phyloP scores from a whole-genome alignment of 2,888 invertebrate genomes.

The Tortricodes alternella region DNA sequence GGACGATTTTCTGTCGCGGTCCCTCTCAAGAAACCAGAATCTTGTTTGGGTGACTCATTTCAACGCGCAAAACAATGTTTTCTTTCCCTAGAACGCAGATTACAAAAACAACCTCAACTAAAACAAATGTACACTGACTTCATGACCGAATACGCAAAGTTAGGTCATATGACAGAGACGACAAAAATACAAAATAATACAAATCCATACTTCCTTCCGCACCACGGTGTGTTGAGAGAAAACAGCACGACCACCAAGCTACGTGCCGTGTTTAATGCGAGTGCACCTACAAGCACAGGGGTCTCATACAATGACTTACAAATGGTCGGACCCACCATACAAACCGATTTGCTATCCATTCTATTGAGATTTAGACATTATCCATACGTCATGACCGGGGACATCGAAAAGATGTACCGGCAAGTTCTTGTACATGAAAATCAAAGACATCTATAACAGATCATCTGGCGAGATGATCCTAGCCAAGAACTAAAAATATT shows the following conservation, averaged over 20 bases:
- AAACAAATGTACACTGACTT: conserved; percentile 17
- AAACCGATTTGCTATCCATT: conserved; percentile 11
- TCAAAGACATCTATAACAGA: conserved; percentile 13
- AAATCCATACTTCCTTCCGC: neutral
- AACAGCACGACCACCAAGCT: conserved; percentile 1
- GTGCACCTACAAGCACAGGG: conserved; percentile 11
- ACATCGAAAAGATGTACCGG: conserved; percentile 3
- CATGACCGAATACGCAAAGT: conserved; percentile 10
- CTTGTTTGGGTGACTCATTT: conserved; percentile 7
- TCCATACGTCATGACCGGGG: conserved; percentile 11
- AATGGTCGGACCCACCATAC: conserved; percentile 20
- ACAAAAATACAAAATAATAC: neutral
- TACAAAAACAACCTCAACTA: neutral
- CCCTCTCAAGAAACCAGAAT: conserved; percentile 20
- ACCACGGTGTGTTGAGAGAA: conserved; percentile 1
- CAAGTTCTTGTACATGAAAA: conserved; percentile 7
- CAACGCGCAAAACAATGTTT: conserved; percentile 4
- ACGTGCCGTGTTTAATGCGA: conserved; percentile 3
- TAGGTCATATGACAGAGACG: conserved; percentile 11
- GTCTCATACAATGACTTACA: conserved; percentile 12
- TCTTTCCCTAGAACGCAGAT: neutral
- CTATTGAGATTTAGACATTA: conserved; percentile 9
- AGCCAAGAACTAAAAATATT: neutral
- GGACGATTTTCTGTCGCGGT: conserved; percentile 18
- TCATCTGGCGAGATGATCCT: conserved; percentile 6